Evolutionary conservation across 1,140 invertebrate genomes (phyloP), one percentile per base, ranked within the genome.

Genomic region (Oedothorax gibbosus): DNA sequence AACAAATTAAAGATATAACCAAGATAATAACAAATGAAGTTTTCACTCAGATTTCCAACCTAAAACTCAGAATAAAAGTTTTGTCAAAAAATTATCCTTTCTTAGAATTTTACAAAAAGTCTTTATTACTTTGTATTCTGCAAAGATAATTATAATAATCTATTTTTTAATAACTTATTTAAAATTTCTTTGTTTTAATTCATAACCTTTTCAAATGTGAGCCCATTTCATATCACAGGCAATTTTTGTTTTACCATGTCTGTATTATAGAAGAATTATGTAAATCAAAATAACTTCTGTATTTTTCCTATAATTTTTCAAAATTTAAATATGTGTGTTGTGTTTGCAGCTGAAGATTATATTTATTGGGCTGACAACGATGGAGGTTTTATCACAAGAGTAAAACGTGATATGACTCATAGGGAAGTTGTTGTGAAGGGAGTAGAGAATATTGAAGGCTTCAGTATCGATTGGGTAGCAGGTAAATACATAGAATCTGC

Each of bases 351-450:
- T n/a, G 89, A 91, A 57, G 93, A 95, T 87, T 93, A 92, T 81
- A 90, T 96, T 11, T 96, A 95, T 89, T 97, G 95, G 95, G 93
- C 94, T 64, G 95, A 97, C 89, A 92, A 91, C 85, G 94, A 95
- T 86, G 91, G 93, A 73, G 94, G 94, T 65, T 92, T 91, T 18
- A 93, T 96, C 15, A 94, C 93, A 53, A 91, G 94, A 66, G 94
- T 96, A 87, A 92, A 93, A 86, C 92, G 95, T 73, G 95, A 96
- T 90, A 95, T 96, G 20, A 95, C 94, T 0, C 90, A 91, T 9
- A 90, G 94, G 35, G 88, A 93, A 87, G 91, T 92, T 35, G 90
- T 94, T 90, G 88, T 93, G 12, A 90, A 91, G 72, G 91, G 91
- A 12, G 87, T 92, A 11, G 92, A 93, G 84, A 89, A 91, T 14